Evolutionary conservation across 2,888 invertebrate species (phyloP).

Genomic region (Hydraecia micacea): DNA sequence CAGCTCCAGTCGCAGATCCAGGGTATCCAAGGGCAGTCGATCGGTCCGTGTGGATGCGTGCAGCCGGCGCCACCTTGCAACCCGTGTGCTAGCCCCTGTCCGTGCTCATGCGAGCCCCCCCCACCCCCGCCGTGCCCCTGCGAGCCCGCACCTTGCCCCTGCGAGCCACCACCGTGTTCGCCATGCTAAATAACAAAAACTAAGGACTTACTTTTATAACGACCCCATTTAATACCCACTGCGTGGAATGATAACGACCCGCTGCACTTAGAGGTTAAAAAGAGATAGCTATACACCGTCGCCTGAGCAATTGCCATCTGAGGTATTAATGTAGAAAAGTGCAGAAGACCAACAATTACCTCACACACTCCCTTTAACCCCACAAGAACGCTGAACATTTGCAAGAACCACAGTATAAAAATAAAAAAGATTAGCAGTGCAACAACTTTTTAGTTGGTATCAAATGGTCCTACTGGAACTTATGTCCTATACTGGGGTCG

Average conservation of each 20-base stretch:
- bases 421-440: slow-evolving; percentile 22
- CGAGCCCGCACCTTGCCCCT: slow-evolving; percentile 13
- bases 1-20: not conserved
- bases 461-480: not conserved
- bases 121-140: slow-evolving; percentile 35
- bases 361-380: not conserved
- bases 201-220: slow-evolving; percentile 33
- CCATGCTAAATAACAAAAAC: slow-evolving; percentile 52
- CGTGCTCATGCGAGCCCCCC: slow-evolving; percentile 23
- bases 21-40: slow-evolving; percentile 9
- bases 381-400: slow-evolving; percentile 13
- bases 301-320: not conserved
- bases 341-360: not conserved
- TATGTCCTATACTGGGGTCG: not conserved
- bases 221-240: slow-evolving; percentile 7
- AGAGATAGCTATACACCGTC: slow-evolving; percentile 20
- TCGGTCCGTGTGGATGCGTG: slow-evolving; percentile 28
- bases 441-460: not conserved
- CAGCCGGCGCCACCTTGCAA: not conserved
- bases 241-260: slow-evolving; percentile 15
- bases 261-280: not conserved
- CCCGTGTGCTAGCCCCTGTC: slow-evolving; percentile 9
- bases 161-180: slow-evolving; percentile 37
- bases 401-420: slow-evolving; percentile 40
- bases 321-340: not conserved